phyloP scores from a whole-genome alignment of 2,113 vertebrate species.

The Thamnaconus septentrionalis region DNA sequence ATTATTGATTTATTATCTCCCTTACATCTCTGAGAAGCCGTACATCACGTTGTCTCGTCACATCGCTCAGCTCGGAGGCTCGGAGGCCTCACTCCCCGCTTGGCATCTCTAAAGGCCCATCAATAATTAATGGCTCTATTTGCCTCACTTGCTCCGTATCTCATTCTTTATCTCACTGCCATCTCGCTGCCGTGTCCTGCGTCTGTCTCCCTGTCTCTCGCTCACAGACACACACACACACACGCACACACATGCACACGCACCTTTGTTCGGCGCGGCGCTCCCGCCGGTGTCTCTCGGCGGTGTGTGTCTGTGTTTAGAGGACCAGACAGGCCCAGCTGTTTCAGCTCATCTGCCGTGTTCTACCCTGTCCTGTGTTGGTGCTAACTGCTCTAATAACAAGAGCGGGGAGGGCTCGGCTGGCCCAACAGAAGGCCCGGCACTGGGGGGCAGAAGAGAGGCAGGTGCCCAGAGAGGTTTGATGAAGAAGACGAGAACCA shows the following conservation, averaged over 20 bases:
- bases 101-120: conserved; percentile 71
- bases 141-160: conserved; percentile 55
- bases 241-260: conserved; percentile 19
- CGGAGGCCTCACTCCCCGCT: conserved; percentile 59
- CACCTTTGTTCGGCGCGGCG: conserved; percentile 21
- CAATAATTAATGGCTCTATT: conserved; percentile 76
- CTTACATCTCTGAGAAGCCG: conserved; percentile 60
- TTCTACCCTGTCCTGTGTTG: conserved; percentile 46
- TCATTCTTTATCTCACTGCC: conserved; percentile 36
- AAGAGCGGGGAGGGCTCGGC: conserved; percentile 52
- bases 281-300: conserved; percentile 5
- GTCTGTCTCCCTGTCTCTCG: conserved; percentile 27
- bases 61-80: conserved; percentile 62
- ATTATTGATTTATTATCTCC: conserved; percentile 73
- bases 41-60: conserved; percentile 66
- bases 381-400: conserved; percentile 65
- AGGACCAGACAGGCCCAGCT: conserved; percentile 67
- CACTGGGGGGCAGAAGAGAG: too few relatives aligned
- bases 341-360: conserved; percentile 58
- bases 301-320: conserved; percentile 40
- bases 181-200: conserved; percentile 16
- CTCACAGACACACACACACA: conserved; percentile 16
- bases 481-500: too few relatives aligned
- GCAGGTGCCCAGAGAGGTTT: too few relatives aligned
- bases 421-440: conserved; percentile 32